Evolutionary conservation across 2,113 vertebrate genomes (phyloP).

Genomic region (Hiodon tergisus): DNA sequence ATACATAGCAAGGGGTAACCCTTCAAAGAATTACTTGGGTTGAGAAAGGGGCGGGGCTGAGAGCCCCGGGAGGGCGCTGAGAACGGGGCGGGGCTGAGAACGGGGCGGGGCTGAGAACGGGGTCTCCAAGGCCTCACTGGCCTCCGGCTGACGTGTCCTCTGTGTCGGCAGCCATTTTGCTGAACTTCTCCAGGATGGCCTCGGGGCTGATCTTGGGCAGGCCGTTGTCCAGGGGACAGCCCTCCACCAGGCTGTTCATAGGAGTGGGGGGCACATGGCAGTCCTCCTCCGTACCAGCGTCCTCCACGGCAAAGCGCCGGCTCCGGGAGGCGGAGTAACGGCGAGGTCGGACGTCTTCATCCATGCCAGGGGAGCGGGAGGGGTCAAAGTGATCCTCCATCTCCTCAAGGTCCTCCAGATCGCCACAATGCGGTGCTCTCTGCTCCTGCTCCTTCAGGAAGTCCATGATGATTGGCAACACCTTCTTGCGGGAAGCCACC

Average conservation of each 20-base stretch:
- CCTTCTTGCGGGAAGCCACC: constrained; percentile 74
- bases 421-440: constrained; percentile 1
- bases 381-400: constrained; percentile 22
- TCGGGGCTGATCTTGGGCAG: constrained; percentile 72
- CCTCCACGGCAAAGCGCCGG: neutral
- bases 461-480: constrained; percentile 76
- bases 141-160: constrained; percentile 14
- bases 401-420: constrained; percentile 7
- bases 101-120: neutral
- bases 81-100: neutral
- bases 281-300: constrained; percentile 52
- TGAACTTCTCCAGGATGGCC: constrained; percentile 75
- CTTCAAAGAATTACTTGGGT: constrained; percentile 3
- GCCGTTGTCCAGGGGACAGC: constrained; percentile 78
- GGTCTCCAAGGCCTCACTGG: neutral
- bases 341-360: neutral
- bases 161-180: constrained; percentile 45
- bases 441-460: constrained; percentile 57
- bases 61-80: neutral
- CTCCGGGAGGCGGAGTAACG: constrained; percentile 2
- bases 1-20: neutral
- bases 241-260: constrained; percentile 94
- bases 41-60: neutral
- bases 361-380: neutral
- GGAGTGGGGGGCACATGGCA: constrained; percentile 74